These are phyloP conservation scores for Elephantulus edwardii DNA, from an alignment of 2,113 vertebrate genomes.

Conservation along the genomic window DNA sequence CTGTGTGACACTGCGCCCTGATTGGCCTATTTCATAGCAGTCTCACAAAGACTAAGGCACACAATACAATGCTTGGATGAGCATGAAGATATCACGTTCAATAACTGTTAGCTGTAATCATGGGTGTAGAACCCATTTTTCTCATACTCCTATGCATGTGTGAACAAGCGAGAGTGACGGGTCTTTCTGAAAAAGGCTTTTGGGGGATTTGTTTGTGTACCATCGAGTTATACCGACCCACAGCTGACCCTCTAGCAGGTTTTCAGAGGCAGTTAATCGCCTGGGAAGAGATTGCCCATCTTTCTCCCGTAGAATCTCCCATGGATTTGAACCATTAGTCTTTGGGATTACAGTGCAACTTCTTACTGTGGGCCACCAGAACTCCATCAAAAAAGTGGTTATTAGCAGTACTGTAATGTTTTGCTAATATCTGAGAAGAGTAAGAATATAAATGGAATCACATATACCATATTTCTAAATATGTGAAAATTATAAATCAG, in stretches of 20 bases:
- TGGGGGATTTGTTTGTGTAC: too few relatives aligned
- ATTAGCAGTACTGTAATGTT: background rate
- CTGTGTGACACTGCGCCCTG: background rate
- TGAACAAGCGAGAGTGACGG: too few relatives aligned
- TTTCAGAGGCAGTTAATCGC: too few relatives aligned
- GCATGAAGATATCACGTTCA: background rate
- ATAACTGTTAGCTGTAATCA: background rate
- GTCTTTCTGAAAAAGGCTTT: background rate
- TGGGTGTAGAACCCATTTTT: background rate
- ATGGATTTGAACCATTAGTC: too few relatives aligned
- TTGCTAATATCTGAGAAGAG: background rate
- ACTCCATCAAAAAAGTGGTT: background rate
- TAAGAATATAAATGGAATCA: background rate
- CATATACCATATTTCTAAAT: background rate
- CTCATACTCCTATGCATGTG: background rate
- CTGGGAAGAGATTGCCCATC: too few relatives aligned
- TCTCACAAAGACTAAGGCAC: conserved; percentile 2
- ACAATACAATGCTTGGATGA: background rate
- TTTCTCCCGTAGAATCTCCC: too few relatives aligned
- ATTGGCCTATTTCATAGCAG: background rate
- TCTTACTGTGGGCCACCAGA: too few relatives aligned
- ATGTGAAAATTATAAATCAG: background rate
- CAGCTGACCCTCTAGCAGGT: too few relatives aligned
- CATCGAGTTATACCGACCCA: too few relatives aligned
- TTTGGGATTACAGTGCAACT: too few relatives aligned